Evolutionary conservation across 2,113 vertebrate species (phyloP).

Genomic region (Ceyx melanurus): DNA sequence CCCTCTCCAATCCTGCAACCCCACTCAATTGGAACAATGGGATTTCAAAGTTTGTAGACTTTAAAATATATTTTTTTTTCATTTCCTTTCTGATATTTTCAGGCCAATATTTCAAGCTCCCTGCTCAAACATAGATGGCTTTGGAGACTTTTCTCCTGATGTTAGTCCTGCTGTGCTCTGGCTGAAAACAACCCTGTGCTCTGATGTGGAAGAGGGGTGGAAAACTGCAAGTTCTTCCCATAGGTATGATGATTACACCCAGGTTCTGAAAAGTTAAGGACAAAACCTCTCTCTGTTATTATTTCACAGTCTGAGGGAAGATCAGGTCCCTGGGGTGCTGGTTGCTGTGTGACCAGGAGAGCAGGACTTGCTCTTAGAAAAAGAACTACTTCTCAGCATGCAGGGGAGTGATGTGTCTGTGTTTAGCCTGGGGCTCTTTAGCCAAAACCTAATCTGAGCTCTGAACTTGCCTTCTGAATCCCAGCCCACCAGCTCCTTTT

Average conservation of each 20-base stretch:
- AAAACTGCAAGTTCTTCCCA: background rate
- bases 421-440: background rate
- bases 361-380: background rate
- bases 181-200: background rate
- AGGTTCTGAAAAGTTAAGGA: background rate
- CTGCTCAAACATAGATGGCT: background rate
- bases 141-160: background rate
- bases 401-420: rapidly evolving
- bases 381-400: background rate
- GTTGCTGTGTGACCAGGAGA: background rate
- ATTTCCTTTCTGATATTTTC: background rate
- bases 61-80: background rate
- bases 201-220: background rate
- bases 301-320: background rate
- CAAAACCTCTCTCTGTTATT: background rate
- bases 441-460: background rate
- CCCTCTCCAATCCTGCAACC: background rate
- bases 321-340: background rate
- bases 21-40: background rate
- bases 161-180: background rate
- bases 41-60: background rate
- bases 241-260: background rate
- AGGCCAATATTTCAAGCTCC: background rate
- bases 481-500: background rate
- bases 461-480: background rate